A percentile compares a stretch with the other conserved stretches of the same genome.
phyloP scores from a whole-genome alignment of 2,113 vertebrate species.

The Paramormyrops kingsleyae region DNA sequence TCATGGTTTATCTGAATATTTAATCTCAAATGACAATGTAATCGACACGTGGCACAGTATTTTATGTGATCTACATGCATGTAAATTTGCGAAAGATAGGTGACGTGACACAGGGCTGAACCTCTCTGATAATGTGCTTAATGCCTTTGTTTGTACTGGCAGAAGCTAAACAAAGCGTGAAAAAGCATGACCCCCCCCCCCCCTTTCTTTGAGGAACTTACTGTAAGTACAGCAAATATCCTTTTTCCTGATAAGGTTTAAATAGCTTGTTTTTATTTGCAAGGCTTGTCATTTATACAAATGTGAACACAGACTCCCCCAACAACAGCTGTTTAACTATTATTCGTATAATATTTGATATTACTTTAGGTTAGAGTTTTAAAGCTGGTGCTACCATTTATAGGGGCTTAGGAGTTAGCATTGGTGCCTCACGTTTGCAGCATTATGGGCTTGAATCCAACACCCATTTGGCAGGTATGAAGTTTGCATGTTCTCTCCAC shows the following conservation, averaged over 20 bases:
- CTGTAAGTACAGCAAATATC: neutral
- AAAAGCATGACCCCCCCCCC: neutral
- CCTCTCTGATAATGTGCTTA: neutral
- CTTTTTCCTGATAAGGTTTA: neutral
- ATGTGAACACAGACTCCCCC: neutral
- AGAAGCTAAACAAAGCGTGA: neutral
- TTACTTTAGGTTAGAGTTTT: neutral
- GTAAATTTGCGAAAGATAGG: neutral
- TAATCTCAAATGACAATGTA: neutral
- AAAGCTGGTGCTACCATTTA: neutral
- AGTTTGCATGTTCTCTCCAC: neutral
- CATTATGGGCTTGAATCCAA: neutral
- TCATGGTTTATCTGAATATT: neutral
- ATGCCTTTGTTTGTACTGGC: neutral
- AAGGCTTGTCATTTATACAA: neutral
- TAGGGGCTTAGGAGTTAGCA: neutral
- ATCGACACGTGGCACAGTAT: neutral
- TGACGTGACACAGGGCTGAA: neutral
- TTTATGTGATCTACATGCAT: neutral
- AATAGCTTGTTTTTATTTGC: neutral
- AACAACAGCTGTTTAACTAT: neutral
- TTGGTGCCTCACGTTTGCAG: neutral
- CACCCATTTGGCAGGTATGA: neutral
- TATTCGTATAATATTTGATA: neutral
- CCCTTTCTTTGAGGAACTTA: neutral